Evolutionary conservation across 1,140 invertebrate species (phyloP), one percentile per base, ranked within the genome.

Genomic region (Listronotus bonariensis): DNA sequence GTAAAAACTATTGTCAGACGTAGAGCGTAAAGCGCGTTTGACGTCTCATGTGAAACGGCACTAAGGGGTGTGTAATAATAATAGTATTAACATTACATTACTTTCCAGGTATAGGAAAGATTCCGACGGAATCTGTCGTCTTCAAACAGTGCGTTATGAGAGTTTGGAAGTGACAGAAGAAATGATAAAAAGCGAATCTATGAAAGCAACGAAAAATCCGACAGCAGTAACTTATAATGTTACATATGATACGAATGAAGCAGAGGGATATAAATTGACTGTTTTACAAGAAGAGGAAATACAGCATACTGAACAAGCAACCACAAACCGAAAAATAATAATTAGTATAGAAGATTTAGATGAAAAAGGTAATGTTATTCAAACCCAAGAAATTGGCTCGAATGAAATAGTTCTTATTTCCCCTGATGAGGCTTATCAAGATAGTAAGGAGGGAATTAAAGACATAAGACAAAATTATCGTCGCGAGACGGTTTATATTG

Each of bases 71-170:
- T 38, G 36, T 6, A 12, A 38, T 8, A 40, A 12, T 40, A 12
- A 2, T 14, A 40, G 2, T 12, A 40, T 40, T 40, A 40, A 3
- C 7, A 40, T 40, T 7, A 40, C 10, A 14, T 14, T 40, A 10
- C 3, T 40, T 36, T 38, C 4, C 68, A 86, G 85, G 15, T 92
- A 92, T 72, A 86, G 85, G 62, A 76, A 85, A 70, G 86, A 89
- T 70, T 14, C 67, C 11, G 87, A 90, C 73, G 91, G 91, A 2
- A 87, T 85, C 72, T 91, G 87, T 71, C 80, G 88, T 56, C 74
- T 93, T 5, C 89, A 91, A 76, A 90, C 86, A 34, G 86, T 90
- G 6, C 83, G 91, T 52, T 90, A 89, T 63, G 91, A 93, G 79
- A 88, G 86, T 60, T 73, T 92, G n/a, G 89, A 92, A 70, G 86